Conservation (phyloP, 2,797 vertebrate species). For the Myotis pilosus region DNA sequence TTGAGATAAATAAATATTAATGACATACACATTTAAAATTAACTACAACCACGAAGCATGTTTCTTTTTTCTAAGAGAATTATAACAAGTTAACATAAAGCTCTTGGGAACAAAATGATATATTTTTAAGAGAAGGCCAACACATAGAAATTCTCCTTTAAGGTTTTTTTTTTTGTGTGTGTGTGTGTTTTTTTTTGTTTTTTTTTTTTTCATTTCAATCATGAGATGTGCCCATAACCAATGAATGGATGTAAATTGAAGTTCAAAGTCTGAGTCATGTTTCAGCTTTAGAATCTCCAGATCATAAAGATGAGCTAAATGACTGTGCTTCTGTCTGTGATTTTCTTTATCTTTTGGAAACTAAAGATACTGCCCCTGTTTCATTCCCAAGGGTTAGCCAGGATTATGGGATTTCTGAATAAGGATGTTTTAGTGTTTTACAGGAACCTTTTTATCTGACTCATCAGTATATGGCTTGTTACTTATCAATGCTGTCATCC, state of each 20-base stretch:
- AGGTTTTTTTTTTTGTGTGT: background rate
- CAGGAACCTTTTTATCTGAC: conserved; percentile 19
- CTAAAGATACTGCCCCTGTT: accelerated
- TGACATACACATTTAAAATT: background rate
- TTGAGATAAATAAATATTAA: conserved; percentile 17
- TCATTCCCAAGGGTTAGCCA: background rate
- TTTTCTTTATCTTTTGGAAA: conserved; percentile 37
- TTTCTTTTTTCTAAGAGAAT: background rate
- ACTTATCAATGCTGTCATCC: conserved; percentile 51
- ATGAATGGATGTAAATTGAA: background rate
- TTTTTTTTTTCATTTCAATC: background rate
- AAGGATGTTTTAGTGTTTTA: conserved; percentile 39
- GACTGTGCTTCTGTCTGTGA: background rate
- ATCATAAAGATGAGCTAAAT: background rate
- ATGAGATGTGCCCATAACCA: accelerated
- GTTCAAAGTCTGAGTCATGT: background rate
- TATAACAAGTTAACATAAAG: background rate
- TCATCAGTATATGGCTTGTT: conserved; percentile 30
- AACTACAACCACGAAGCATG: background rate
- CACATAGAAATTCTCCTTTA: background rate
- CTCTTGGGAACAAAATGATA: background rate
- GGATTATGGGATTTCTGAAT: conserved; percentile 53
- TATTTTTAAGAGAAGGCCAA: background rate
- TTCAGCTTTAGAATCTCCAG: background rate
- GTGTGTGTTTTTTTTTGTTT: too few relatives aligned